A percentile compares a stretch with the other conserved stretches of the same genome.
phyloP scores from a whole-genome alignment of 1,140 invertebrate genomes.

The Euschistus heros region DNA sequence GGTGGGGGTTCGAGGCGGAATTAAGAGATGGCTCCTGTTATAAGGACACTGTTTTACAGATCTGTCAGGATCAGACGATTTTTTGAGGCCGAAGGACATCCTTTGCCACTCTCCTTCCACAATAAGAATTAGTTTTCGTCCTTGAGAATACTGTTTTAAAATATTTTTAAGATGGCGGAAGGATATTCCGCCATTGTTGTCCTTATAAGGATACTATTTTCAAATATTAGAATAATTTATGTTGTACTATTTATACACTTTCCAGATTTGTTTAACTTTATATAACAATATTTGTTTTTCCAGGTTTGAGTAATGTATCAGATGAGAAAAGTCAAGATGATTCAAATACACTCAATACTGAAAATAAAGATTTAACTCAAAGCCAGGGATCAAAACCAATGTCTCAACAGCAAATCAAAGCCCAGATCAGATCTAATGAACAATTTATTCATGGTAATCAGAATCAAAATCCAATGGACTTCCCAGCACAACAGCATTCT shows the following conservation, averaged over 20 bases:
- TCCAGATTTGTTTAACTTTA: conserved; percentile 15
- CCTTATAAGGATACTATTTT: no score
- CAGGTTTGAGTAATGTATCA: conserved; percentile 35
- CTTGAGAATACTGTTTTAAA: no score
- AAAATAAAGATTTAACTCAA: conserved; percentile 17
- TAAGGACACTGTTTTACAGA: no score
- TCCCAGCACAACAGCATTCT: conserved; percentile 21
- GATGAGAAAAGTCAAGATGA: conserved; percentile 33
- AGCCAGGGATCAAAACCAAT: conserved; percentile 18
- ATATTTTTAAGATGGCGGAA: no score
- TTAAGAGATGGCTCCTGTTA: no score
- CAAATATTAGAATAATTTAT: no score
- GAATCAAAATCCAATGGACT: conserved; percentile 10
- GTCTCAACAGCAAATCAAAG: conserved; percentile 25
- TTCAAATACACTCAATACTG: conserved; percentile 20
- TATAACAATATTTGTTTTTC: conserved; percentile 22
- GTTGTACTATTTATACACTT: not conserved
- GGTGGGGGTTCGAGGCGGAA: no score
- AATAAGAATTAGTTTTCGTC: no score
- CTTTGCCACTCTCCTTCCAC: no score
- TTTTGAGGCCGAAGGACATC: no score
- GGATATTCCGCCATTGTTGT: no score
- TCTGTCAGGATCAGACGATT: no score
- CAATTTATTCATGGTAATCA: conserved; percentile 25
- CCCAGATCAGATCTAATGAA: conserved; percentile 26